Evolutionary conservation across 2,888 invertebrate species (phyloP), one percentile per base, ranked within the genome.

Genomic region (Microchrysa polita): DNA sequence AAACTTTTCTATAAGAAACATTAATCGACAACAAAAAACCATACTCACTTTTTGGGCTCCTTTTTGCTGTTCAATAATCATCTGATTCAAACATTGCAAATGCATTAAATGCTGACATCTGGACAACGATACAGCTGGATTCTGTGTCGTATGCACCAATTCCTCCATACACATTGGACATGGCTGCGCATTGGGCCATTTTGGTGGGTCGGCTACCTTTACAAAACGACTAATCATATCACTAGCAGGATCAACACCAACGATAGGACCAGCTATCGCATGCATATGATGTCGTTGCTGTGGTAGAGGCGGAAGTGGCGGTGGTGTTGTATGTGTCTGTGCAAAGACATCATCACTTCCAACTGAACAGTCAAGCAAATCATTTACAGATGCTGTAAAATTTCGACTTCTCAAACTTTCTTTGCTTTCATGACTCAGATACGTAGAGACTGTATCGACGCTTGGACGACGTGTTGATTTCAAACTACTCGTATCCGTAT

Each of bases 391-490:
- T 76, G 87, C 84, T 76, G 84, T 82, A 78, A 83, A 84, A 77
- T 83, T 84, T 52, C 84, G 81, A 80, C 90, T 90, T 61, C 90
- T 90, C 69, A 84, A 75, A 80, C 91, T 90, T 77, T 90, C 91
- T 82, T 91, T 90, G 86, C 93, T 93, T 84, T 93, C 94, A 78
- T 92, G 94, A 82, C 94, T 94, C 79, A 95, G 88, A 87, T 95
- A 95, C 0, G 95, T 95, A 74, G 94, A 94, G 40, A 95, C 93
- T 12, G 95, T 95, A 83, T 95, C 95, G 55, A 94, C 91, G 82
- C 94, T 94, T 74, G 94, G 94, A 20, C 94, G 86, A 14, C 94
- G 87, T 59, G 91, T 91, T 69, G 92, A 92, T 79, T 92, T 91
- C 65, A 92, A 90, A 81, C 93, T 92, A 80, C 90, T 90, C 74